Evolutionary conservation across 2,113 vertebrate species (phyloP).

Genomic region (Tragelaphus imberbis): DNA sequence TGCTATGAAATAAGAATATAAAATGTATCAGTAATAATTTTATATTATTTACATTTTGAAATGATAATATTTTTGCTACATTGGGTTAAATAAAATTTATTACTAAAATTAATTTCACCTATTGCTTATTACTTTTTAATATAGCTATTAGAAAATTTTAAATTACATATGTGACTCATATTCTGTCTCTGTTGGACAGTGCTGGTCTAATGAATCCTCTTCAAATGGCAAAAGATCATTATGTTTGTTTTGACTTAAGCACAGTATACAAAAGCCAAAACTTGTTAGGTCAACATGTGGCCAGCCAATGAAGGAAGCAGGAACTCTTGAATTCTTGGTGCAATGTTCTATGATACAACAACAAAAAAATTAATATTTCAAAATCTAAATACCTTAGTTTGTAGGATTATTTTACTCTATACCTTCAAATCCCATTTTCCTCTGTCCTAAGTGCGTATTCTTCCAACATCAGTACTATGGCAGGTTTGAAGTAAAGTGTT

Average conservation of each 20-base stretch:
- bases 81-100: neutral
- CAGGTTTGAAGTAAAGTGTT: constrained; percentile 7
- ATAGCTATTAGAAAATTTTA: neutral
- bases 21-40: neutral
- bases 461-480: neutral
- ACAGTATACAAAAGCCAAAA: neutral
- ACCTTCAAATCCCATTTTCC: neutral
- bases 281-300: neutral
- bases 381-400: constrained; percentile 1
- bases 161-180: neutral
- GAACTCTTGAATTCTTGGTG: neutral
- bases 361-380: neutral
- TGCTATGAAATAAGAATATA: neutral
- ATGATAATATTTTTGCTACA: neutral
- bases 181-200: neutral
- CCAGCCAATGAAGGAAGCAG: neutral
- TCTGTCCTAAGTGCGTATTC: neutral
- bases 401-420: neutral
- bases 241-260: constrained; percentile 16
- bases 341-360: neutral
- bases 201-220: neutral
- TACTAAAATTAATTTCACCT: neutral
- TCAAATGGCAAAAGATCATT: neutral
- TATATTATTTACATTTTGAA: neutral
- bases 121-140: neutral